Conservation (phyloP, 2,113 vertebrate genomes). For the rat (Rattus norvegicus) region GRCr8 NC_086019.1:209026501-209027000, state of each 20-base stretch:
- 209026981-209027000: background rate
- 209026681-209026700: background rate
- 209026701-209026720: background rate
- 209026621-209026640: background rate
- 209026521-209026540: background rate
- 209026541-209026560: background rate
- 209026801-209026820: no score
- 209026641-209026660: background rate
- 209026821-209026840: no score
- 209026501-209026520: background rate
- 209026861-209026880: background rate
- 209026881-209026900: background rate
- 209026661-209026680: background rate
- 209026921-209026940: background rate
- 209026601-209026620: no score
- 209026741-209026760: background rate
- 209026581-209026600: fast-evolving
- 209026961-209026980: background rate
- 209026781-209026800: background rate
- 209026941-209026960: background rate
- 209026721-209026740: no score
- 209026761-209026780: background rate
- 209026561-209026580: background rate
- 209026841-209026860: background rate
- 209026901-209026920: background rate